phyloP scores from a whole-genome alignment of 2,797 vertebrate genomes.

The Poecilia picta region DNA sequence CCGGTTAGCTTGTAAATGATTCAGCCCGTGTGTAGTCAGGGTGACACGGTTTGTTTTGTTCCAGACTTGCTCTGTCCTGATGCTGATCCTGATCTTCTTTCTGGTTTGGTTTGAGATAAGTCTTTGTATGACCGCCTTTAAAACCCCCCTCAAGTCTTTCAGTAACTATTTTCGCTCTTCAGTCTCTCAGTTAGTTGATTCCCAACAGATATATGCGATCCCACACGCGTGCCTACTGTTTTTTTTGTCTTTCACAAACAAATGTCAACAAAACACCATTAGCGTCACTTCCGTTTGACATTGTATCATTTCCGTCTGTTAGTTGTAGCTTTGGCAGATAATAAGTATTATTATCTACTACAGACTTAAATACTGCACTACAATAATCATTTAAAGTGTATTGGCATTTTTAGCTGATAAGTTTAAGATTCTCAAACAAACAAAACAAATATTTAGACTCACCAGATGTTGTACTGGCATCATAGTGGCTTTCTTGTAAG shows the following conservation, averaged over 20 bases:
- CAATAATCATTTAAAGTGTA: not conserved
- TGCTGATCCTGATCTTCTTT: slow-evolving; percentile 43
- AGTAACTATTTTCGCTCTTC: not conserved
- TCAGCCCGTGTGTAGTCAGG: slow-evolving; percentile 70
- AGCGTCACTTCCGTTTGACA: slow-evolving; percentile 44
- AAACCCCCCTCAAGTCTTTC: not conserved
- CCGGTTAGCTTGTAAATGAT: slow-evolving; percentile 66
- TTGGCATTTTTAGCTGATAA: fast-evolving
- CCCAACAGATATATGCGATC: slow-evolving; percentile 54
- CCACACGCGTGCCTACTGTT: slow-evolving; percentile 61
- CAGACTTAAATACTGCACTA: not conserved
- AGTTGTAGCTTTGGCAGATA: slow-evolving; percentile 46
- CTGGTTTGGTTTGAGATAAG: not conserved
- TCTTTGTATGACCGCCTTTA: not conserved
- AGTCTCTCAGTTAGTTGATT: slow-evolving; percentile 7
- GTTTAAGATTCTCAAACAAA: not conserved
- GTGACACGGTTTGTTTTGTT: slow-evolving; percentile 77
- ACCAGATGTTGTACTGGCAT: not conserved
- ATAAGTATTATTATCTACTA: not conserved
- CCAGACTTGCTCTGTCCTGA: slow-evolving; percentile 58
- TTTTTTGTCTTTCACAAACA: slow-evolving; percentile 79
- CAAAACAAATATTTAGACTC: too few relatives aligned
- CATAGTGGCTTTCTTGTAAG: not conserved
- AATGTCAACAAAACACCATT: slow-evolving; percentile 82
- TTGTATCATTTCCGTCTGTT: slow-evolving; percentile 58